Evolutionary conservation across 2,888 invertebrate species (phyloP).

Genomic region (Aphidius colemani): DNA sequence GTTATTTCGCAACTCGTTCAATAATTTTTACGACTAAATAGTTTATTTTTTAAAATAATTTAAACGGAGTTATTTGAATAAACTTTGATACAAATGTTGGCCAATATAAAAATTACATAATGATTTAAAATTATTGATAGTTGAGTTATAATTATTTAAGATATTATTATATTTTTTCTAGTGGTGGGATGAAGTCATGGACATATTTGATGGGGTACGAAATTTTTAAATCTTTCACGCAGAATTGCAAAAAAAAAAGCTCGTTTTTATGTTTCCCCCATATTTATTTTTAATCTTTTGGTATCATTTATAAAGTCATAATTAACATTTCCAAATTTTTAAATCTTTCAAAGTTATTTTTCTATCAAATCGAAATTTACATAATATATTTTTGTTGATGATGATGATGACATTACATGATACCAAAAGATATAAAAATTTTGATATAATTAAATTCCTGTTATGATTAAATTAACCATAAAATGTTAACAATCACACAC

Average conservation of each 20-base stretch:
- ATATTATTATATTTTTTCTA: constrained; percentile 69
- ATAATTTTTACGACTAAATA: no score
- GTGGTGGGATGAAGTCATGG: constrained; percentile 97
- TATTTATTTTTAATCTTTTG: background rate
- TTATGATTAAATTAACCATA: no score
- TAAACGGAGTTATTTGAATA: no score
- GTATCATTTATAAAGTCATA: background rate
- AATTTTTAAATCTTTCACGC: constrained; percentile 55
- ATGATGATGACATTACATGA: background rate
- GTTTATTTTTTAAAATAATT: no score
- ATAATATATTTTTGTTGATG: background rate
- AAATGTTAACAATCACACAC: constrained; percentile 1
- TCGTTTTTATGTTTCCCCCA: background rate
- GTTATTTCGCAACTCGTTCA: no score
- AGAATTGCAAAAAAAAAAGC: no score
- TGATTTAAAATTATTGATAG: no score
- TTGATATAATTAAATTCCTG: background rate
- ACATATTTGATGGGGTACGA: constrained; percentile 94
- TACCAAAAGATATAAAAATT: background rate
- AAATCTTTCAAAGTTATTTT: no score
- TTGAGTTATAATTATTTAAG: no score
- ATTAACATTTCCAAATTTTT: background rate
- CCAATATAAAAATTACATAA: no score
- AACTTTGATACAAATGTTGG: no score
- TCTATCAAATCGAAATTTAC: background rate